Percentiles rank a stretch among this genome's conserved stretches.
Conservation (phyloP, 2,888 invertebrate species). For the Buathra laborator region DNA sequence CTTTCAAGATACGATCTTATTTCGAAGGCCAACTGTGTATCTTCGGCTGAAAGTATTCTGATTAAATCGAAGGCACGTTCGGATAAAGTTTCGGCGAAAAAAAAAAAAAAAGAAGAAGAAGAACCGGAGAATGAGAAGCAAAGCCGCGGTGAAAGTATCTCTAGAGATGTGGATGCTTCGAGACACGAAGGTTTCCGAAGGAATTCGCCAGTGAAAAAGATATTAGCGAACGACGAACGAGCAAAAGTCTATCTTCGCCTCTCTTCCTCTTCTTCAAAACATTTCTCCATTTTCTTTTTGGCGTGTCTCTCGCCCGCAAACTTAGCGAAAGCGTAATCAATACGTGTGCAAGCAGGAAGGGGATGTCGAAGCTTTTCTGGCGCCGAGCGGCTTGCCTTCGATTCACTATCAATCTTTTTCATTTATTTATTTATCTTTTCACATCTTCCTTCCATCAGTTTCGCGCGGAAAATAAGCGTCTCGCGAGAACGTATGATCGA, state of each 20-base stretch:
- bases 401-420: slow-evolving; percentile 12
- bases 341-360: slow-evolving; percentile 39
- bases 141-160: slow-evolving; percentile 40
- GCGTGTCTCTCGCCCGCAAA: slow-evolving; percentile 66
- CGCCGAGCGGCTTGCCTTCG: not conserved
- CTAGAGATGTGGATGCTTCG: slow-evolving; percentile 30
- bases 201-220: slow-evolving; percentile 38
- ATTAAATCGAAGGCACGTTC: slow-evolving; percentile 45
- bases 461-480: slow-evolving; percentile 33
- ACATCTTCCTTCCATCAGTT: slow-evolving; percentile 59
- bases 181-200: slow-evolving; percentile 8
- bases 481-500: slow-evolving; percentile 12
- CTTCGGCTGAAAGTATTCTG: slow-evolving; percentile 37
- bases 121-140: slow-evolving; percentile 33
- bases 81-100: slow-evolving; percentile 47
- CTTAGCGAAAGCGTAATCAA: slow-evolving; percentile 48
- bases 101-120: slow-evolving; percentile 29
- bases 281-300: slow-evolving; percentile 30
- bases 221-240: slow-evolving; percentile 45
- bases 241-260: slow-evolving; percentile 43
- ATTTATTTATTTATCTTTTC: slow-evolving; percentile 22
- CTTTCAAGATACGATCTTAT: not conserved
- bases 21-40: slow-evolving; percentile 16
- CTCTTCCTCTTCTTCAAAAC: slow-evolving; percentile 32
- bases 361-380: slow-evolving; percentile 26